Base-by-base conservation (phyloP, 2,888 invertebrate genomes). In the Lymantria dispar region DNA sequence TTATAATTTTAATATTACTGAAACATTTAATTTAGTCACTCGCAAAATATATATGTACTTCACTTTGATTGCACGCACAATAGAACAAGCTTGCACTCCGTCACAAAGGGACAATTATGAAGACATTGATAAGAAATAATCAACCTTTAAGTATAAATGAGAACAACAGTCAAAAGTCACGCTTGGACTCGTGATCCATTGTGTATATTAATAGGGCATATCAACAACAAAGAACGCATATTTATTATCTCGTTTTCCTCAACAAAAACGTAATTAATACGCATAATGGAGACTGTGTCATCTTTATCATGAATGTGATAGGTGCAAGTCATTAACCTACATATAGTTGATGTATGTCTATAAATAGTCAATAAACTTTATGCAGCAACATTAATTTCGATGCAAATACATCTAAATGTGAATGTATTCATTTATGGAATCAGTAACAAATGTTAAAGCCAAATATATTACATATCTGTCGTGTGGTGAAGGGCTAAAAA, bases 271-370 rank as follows among this genome's bases (percentile, higher is more conserved):
- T 30, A 47, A 45, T 47, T 49, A 8, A 14, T 46, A 15, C 45
- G 22, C 48, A 43, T 41, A 45, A 43, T 53, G 33, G 44, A 58
- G 48, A 52, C 45, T 58, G 59, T 46, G 54, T 67, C 53, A 61
- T 51, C 46, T 43, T 52, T 60, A 59, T 47, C 55, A 43, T 52
- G 54, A 47, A 52, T 50, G 50, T 56, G 54, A 51, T 47, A 67
- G 43, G 52, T 58, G 58, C 54, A 54, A 56, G 54, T 52, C 56
- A 56, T 64, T 67, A 65, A 66, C 69, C 72, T 47, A 74, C 48
- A 65, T 64, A 64, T 61, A 37, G 2, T 12, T 9, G 14, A 39
- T 43, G 68, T 70, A 62, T 56, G 55, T 30, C 11, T 39, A 50
- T 36, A 47, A 29, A 47, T 45, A 46, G 61, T 56, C 56, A 61